Percentiles rank a stretch among this genome's conserved stretches.
Evolutionary conservation across 1,140 invertebrate species (phyloP).

Genomic region (Bombus breviceps): DNA sequence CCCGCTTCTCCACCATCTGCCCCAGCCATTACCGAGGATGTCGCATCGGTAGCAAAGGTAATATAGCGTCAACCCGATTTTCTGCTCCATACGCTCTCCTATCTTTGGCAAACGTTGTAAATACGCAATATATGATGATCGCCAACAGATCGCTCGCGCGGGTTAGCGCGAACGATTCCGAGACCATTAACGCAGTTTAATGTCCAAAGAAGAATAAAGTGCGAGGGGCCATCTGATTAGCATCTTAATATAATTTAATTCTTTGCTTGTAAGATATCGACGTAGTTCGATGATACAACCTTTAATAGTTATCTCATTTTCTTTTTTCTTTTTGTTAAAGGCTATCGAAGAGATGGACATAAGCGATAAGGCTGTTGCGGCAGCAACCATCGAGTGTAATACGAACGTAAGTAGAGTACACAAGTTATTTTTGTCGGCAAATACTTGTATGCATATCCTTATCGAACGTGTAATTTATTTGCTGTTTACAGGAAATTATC

Average conservation of each 20-base stretch:
- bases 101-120: no score
- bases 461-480: neutral
- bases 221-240: slow-evolving; percentile 81
- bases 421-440: neutral
- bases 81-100: neutral
- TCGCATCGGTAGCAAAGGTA: slow-evolving; percentile 81
- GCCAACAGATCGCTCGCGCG: slow-evolving; percentile 71
- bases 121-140: slow-evolving; percentile 74
- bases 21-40: slow-evolving; percentile 80
- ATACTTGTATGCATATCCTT: neutral
- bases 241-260: neutral
- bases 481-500: slow-evolving; percentile 79
- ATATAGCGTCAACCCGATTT: neutral
- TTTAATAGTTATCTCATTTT: slow-evolving; percentile 28
- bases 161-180: slow-evolving; percentile 69
- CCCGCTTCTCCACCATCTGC: slow-evolving; percentile 67
- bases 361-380: slow-evolving; percentile 80
- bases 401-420: slow-evolving; percentile 75
- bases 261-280: neutral
- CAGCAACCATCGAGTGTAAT: slow-evolving; percentile 79
- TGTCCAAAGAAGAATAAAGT: slow-evolving; percentile 73
- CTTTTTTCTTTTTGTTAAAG: slow-evolving; percentile 63
- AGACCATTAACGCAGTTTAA: slow-evolving; percentile 64
- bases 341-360: slow-evolving; percentile 80
- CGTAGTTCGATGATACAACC: neutral